phyloP scores from a whole-genome alignment of 2,113 vertebrate genomes.

The Lampris megalopsis region DNA sequence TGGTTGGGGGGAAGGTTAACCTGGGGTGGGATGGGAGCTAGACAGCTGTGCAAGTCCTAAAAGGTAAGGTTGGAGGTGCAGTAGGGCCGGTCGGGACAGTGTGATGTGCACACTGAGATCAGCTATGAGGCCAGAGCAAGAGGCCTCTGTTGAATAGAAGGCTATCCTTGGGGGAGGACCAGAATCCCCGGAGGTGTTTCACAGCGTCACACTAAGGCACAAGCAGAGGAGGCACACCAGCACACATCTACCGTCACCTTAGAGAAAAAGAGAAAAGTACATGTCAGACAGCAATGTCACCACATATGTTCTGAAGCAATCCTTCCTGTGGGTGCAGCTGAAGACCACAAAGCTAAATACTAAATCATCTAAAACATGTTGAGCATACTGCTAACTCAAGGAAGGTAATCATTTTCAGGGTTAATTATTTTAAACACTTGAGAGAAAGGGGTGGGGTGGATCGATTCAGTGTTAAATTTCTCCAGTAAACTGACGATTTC shows the following conservation, averaged over 20 bases:
- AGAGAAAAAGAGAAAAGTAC: slow-evolving; percentile 47
- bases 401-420: too few species aligned
- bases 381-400: too few species aligned
- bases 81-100: slow-evolving; percentile 23
- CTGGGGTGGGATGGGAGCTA: slow-evolving; percentile 1
- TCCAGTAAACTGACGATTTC: too few species aligned
- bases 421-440: too few species aligned
- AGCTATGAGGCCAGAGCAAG: slow-evolving; percentile 32
- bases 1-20: not conserved
- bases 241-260: slow-evolving; percentile 69
- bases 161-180: slow-evolving; percentile 14
- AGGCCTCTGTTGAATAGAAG: too few species aligned
- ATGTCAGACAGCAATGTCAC: slow-evolving; percentile 46
- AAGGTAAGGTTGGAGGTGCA: slow-evolving; percentile 20
- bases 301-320: not conserved
- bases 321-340: slow-evolving; percentile 3
- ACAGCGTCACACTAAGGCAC: slow-evolving; percentile 36
- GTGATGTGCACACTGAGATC: slow-evolving; percentile 59
- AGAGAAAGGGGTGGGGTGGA: too few species aligned
- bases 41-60: slow-evolving; percentile 20
- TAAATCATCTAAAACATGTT: too few species aligned
- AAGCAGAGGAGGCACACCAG: slow-evolving; percentile 6
- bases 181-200: slow-evolving; percentile 23
- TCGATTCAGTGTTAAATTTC: too few species aligned
- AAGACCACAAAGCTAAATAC: not conserved